Base-by-base conservation (phyloP, 2,888 invertebrate genomes). In the Aphidoletes aphidimyza region DNA sequence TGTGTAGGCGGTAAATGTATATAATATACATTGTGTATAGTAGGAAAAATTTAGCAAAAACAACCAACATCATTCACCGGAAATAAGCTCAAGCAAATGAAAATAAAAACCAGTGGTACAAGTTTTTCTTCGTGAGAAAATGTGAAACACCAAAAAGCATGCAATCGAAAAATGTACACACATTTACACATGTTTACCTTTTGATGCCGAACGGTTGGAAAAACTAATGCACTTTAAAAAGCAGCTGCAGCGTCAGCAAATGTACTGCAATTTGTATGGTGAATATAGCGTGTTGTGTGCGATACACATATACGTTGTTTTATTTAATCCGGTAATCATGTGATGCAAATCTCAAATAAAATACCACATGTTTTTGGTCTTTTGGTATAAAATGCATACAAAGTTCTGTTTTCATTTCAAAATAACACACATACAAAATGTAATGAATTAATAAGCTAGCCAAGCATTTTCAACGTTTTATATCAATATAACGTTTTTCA, bases 221-320 rank as follows among this genome's bases (percentile, higher is more conserved):
- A 30, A 69, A 69, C 69, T 69, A 30, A 69, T 69, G 69, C 69
- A 69, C 34, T 2, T 54, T 69, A 69, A 34, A n/a, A 69, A 69
- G 69, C 69, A 69, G 69, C 69, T 69, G 69, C 0, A 69, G 14
- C 69, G 11, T 26, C 9, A 69, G 30, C 11, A 30, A 17, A 0
- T 11, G 11, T 5, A 11, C 54, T 17, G 9, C n/a, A n/a, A n/a
- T n/a, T n/a, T n/a, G n/a, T n/a, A n/a, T n/a, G n/a, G n/a, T n/a
- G n/a, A n/a, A n/a, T n/a, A n/a, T n/a, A n/a, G n/a, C n/a, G n/a
- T n/a, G n/a, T n/a, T n/a, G n/a, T n/a, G n/a, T 17, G 19, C 47
- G 19, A 14, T 19, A 47, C 17, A 47, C 47, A 47, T 47, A 11
- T 19, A 17, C 47, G 19, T 42, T 11, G 11, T 42, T 47, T 2